phyloP scores from a whole-genome alignment of 2,797 vertebrate genomes.

The Gymnoscopelus braueri region DNA sequence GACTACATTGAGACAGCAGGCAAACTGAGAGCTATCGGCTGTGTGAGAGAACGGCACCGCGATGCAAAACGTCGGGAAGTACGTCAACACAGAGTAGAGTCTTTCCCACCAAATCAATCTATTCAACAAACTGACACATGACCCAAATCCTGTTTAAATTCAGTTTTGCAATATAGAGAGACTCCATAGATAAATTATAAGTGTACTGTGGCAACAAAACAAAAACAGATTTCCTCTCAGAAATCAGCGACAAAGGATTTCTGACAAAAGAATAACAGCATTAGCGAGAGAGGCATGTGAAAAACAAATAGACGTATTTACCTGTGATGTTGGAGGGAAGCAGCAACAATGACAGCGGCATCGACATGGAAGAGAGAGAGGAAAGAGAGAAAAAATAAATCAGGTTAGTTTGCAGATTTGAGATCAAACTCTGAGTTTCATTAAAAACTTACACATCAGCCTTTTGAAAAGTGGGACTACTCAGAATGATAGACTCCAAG shows the following conservation, averaged over 20 bases:
- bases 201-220: too few relatives aligned
- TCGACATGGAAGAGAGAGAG: conserved; percentile 66
- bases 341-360: conserved; percentile 26
- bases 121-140: background rate
- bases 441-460: background rate
- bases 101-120: background rate
- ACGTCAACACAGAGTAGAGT: background rate
- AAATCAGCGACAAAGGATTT: too few relatives aligned
- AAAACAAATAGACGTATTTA: conserved; percentile 45
- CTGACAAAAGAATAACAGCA: too few relatives aligned
- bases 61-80: background rate
- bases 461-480: background rate
- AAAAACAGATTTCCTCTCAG: too few relatives aligned
- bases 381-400: conserved; percentile 25
- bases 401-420: conserved; percentile 44
- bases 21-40: conserved; percentile 12
- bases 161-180: background rate
- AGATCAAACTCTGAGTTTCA: background rate
- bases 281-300: background rate
- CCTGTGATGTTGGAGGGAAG: conserved; percentile 55
- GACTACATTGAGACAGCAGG: background rate
- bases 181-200: too few relatives aligned
- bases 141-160: background rate
- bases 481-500: too few relatives aligned
- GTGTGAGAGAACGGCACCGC: background rate